Evolutionary conservation across 2,888 invertebrate species (phyloP).

Genomic region (Agrochola litura): DNA sequence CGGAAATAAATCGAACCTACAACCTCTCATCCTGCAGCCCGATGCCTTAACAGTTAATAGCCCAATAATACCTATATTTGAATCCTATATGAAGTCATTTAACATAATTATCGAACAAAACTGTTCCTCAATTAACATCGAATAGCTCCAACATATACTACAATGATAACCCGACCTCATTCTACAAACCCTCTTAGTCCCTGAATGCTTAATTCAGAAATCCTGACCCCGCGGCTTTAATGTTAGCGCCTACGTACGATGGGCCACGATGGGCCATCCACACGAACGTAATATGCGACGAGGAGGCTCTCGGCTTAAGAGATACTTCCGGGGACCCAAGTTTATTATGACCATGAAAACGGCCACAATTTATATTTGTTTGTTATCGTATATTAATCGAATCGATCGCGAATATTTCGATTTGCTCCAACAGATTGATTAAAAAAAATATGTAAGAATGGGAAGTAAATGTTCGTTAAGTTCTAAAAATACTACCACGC

Average conservation of each 20-base stretch:
- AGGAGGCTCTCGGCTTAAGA: conserved; percentile 13
- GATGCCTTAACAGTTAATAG: not conserved
- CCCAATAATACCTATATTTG: not conserved
- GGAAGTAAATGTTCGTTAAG: not conserved
- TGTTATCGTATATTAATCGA: not conserved
- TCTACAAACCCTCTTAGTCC: conserved; percentile 32
- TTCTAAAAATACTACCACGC: not conserved
- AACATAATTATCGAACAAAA: conserved; percentile 10
- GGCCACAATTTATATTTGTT: not conserved
- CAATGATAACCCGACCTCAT: conserved; percentile 17
- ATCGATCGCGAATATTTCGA: not conserved
- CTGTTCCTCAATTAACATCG: not conserved
- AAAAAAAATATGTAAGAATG: not conserved
- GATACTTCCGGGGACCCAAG: conserved; percentile 10
- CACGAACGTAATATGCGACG: conserved; percentile 10
- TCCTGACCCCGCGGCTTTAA: conserved; percentile 27
- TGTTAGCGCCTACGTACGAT: not conserved
- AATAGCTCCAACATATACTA: conserved; percentile 9
- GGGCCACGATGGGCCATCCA: conserved; percentile 9
- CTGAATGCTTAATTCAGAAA: conserved; percentile 43
- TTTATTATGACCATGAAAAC: not conserved
- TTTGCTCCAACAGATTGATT: not conserved
- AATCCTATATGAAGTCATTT: not conserved
- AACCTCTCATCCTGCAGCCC: not conserved
- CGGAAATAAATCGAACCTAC: not conserved